Conservation (phyloP, 2,113 vertebrate genomes). For the Lynx canadensis region DNA sequence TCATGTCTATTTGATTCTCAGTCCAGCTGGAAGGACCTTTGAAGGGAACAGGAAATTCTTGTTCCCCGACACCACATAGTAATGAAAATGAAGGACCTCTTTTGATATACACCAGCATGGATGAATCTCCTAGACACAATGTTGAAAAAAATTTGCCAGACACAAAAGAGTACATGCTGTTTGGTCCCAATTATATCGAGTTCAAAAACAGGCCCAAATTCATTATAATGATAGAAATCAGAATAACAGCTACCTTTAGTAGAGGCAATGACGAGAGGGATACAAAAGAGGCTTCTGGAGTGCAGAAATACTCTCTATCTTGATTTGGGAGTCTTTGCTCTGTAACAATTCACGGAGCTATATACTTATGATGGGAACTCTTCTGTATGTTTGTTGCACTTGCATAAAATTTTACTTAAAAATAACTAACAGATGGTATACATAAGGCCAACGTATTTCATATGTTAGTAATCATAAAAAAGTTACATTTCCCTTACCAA, state of each 20-base stretch:
- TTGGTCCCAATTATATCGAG: neutral
- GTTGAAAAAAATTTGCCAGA: neutral
- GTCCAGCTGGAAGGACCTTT: neutral
- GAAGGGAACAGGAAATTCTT: neutral
- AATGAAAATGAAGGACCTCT: neutral
- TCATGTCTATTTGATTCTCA: neutral
- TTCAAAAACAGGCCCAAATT: neutral
- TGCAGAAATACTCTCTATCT: neutral
- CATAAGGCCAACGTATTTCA: neutral
- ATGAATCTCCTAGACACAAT: neutral
- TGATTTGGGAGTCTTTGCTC: neutral
- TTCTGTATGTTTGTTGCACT: neutral
- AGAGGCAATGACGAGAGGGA: neutral
- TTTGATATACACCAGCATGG: neutral
- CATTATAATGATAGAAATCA: neutral
- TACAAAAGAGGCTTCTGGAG: neutral
- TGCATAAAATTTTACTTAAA: neutral
- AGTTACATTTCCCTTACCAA: neutral
- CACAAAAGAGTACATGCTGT: neutral
- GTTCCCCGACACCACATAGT: neutral
- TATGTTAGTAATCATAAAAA: neutral
- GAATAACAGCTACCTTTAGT: neutral
- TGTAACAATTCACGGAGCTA: neutral
- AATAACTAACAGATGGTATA: neutral
- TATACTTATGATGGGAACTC: neutral